phyloP scores from a whole-genome alignment of 2,888 invertebrate species.

The Sclerodermus sp. region DNA sequence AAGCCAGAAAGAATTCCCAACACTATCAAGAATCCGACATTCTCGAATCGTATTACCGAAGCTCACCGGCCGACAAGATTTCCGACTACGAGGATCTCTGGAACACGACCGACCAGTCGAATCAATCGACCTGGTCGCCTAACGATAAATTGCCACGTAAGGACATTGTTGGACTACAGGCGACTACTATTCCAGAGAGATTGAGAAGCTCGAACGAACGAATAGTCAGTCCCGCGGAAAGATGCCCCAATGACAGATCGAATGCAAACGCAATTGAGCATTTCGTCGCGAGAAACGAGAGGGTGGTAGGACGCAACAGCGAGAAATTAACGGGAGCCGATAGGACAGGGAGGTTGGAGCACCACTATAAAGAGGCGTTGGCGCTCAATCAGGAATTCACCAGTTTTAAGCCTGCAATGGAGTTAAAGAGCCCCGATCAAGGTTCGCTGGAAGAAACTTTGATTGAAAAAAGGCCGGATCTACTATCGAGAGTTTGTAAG shows the following conservation, averaged over 20 bases:
- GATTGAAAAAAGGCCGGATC: constrained; percentile 48
- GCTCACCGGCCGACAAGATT: constrained; percentile 86
- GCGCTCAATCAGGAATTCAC: constrained; percentile 51
- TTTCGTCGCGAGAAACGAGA: constrained; percentile 34
- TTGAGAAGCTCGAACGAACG: constrained; percentile 39
- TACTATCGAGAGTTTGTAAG: constrained; percentile 55
- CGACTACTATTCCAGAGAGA: constrained; percentile 28
- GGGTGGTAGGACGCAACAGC: constrained; percentile 44
- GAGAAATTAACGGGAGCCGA: constrained; percentile 44
- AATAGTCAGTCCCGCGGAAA: constrained; percentile 33
- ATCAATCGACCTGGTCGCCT: constrained; percentile 51
- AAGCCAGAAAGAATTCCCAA: constrained; percentile 56
- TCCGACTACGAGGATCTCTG: constrained; percentile 96
- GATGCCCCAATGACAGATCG: constrained; percentile 15
- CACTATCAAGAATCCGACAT: constrained; percentile 76
- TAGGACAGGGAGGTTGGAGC: constrained; percentile 49
- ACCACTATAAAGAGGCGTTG: constrained; percentile 38
- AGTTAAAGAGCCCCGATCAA: constrained; percentile 37
- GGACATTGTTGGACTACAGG: constrained; percentile 24
- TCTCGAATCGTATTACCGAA: constrained; percentile 83
- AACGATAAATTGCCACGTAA: constrained; percentile 38
- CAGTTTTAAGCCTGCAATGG: constrained; percentile 51
- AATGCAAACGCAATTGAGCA: constrained; percentile 22
- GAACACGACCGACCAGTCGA: constrained; percentile 60
- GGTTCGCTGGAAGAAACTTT: constrained; percentile 43